Evolutionary conservation across 1,140 invertebrate species (phyloP), one percentile per base, ranked within the genome.

Genomic region (Rhagoletis pomonella): DNA sequence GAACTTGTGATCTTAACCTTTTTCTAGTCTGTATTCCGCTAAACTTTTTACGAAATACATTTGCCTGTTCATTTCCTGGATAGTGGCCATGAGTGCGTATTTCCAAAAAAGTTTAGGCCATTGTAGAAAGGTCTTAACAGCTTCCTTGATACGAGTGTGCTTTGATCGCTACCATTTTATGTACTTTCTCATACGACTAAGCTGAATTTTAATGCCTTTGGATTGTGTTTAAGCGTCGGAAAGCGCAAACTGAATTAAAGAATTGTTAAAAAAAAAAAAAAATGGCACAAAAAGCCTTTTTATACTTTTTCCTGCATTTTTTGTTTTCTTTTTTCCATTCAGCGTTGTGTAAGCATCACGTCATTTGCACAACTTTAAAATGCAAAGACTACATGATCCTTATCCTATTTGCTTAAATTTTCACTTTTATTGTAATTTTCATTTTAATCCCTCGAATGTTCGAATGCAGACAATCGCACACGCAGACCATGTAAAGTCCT

Each of bases 231-330:
- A 47, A 73, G 67, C 42, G 44, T 10, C 42, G 67, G 67, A 73
- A 73, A 73, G 67, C 67, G 65, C 19, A 12, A 73, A n/a, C 44
- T 14, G 44, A 73, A 73, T 73, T 73, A 73, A 47, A 4, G 17
- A 73, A 73, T 73, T n/a, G 12, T 14, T 67, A 39, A 39, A 19
- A 39, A 2, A 9, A 10, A 10, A 67, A 0, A 29, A 29, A 1
- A 58, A 6, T 58, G 5, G 55, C 4, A 58, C 12, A 39, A 65
- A n/a, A 65, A 65, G 6, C 29, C 29, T 29, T 65, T 39, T 67
- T 19, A 29, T 7, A 19, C 0, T 64, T 6, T 5, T 64, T 9
- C 39, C 44, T 17, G 39, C 3, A 62, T 62, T n/a, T 12, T 62
- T 14, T 62, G 10, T 62, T 62, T 12, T 17, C 60, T 62, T 62